These are phyloP conservation scores for Epiblema foenella DNA, from an alignment of 2,888 invertebrate species.

Conservation along the genomic window DNA sequence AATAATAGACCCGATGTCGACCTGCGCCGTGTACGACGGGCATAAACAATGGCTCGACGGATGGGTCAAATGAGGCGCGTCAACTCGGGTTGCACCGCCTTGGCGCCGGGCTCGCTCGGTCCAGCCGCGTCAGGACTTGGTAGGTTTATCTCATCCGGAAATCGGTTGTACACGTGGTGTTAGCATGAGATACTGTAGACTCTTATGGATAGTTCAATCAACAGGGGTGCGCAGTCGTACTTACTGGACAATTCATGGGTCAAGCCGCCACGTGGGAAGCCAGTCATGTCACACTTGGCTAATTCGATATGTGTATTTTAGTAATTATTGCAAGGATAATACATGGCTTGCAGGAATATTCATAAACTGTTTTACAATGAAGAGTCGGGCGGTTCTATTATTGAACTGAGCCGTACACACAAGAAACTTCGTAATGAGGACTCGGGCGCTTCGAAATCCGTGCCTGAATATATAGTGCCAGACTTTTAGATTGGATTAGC, in stretches of 20 bases:
- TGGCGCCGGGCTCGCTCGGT: slow-evolving; percentile 66
- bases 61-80: slow-evolving; percentile 80
- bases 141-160: slow-evolving; percentile 3
- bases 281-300: no score
- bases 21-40: slow-evolving; percentile 66
- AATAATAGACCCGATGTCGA: slow-evolving; percentile 56
- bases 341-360: background rate
- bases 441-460: background rate
- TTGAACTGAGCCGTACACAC: no score
- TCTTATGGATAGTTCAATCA: background rate
- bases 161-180: background rate
- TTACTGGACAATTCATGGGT: no score
- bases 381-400: no score
- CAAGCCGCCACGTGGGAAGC: no score
- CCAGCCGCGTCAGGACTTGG: background rate
- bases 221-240: no score
- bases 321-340: no score
- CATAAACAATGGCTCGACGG: slow-evolving; percentile 74
- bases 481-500: no score
- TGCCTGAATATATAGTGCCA: no score
- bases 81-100: slow-evolving; percentile 77
- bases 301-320: no score
- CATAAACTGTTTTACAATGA: background rate
- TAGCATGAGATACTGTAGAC: slow-evolving; percentile 1
- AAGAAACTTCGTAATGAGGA: no score